phyloP scores from a whole-genome alignment of 2,113 vertebrate genomes.

The Chlamydotis undulata region DNA sequence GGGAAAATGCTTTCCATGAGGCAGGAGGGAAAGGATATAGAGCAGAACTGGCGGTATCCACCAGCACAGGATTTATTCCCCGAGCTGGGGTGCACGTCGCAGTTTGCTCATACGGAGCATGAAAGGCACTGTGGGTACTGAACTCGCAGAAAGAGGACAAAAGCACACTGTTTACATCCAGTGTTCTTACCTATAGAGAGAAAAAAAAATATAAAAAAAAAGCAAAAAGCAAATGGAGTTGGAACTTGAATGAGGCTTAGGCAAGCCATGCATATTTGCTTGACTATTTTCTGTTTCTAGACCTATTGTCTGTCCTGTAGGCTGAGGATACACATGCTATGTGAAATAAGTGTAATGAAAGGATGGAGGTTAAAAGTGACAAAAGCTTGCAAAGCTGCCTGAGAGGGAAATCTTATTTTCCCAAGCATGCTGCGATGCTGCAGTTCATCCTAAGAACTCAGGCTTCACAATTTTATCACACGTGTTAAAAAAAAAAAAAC shows the following conservation, averaged over 20 bases:
- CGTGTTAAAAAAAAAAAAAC: neutral
- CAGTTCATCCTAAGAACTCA: neutral
- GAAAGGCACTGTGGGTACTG: neutral
- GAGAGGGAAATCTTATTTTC: conserved; percentile 26
- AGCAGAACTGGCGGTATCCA: conserved; percentile 18
- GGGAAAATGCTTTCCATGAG: conserved; percentile 14
- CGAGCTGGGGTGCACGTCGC: neutral
- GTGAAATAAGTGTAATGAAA: conserved; percentile 20
- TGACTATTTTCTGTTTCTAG: conserved; percentile 26
- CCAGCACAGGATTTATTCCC: neutral
- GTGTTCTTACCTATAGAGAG: neutral
- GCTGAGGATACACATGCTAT: neutral
- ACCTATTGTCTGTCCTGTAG: neutral
- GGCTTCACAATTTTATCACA: conserved; percentile 10
- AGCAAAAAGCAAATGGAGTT: neutral
- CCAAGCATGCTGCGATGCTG: neutral
- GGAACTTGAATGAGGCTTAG: neutral
- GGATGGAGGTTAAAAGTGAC: conserved; percentile 10
- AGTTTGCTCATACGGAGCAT: neutral
- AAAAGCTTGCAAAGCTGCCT: conserved; percentile 25
- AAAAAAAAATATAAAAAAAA: neutral
- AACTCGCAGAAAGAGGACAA: conserved; percentile 10
- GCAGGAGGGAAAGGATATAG: conserved; percentile 6
- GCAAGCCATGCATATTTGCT: neutral
- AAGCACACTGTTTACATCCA: neutral